These are phyloP conservation scores for Pantherophis guttatus DNA, from an alignment of 2,113 vertebrate species.

Conservation along the genomic window DNA sequence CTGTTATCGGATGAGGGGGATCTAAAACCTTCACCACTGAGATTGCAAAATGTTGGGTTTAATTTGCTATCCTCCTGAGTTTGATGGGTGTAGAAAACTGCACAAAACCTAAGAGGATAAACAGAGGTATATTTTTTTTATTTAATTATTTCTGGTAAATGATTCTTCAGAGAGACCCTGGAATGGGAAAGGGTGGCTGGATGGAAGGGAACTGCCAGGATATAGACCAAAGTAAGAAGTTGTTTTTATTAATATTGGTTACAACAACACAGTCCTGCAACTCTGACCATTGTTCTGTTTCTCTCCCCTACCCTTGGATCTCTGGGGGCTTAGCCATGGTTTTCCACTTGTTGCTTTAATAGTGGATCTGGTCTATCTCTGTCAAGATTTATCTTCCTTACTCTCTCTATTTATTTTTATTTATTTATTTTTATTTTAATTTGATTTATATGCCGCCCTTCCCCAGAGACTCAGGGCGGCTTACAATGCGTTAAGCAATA, in stretches of 20 bases:
- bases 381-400: not conserved
- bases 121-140: not conserved
- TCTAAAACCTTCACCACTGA: not conserved
- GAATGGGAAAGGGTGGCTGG: not conserved
- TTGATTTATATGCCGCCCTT: too few species aligned
- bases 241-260: not conserved
- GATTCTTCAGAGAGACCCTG: not conserved
- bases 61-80: not conserved
- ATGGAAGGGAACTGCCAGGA: not conserved
- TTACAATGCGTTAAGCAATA: too few species aligned
- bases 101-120: not conserved
- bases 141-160: not conserved
- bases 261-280: not conserved
- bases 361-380: not conserved
- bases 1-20: not conserved
- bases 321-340: not conserved
- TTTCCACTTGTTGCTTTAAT: not conserved
- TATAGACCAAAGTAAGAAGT: not conserved
- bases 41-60: not conserved
- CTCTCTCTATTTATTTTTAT: not conserved
- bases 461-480: too few species aligned
- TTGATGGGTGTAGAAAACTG: not conserved
- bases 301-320: not conserved
- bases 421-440: too few species aligned
- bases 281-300: not conserved